These are phyloP conservation scores for Ivindomyrus marchei DNA, from an alignment of 2,113 vertebrate genomes.

Conservation along the genomic window DNA sequence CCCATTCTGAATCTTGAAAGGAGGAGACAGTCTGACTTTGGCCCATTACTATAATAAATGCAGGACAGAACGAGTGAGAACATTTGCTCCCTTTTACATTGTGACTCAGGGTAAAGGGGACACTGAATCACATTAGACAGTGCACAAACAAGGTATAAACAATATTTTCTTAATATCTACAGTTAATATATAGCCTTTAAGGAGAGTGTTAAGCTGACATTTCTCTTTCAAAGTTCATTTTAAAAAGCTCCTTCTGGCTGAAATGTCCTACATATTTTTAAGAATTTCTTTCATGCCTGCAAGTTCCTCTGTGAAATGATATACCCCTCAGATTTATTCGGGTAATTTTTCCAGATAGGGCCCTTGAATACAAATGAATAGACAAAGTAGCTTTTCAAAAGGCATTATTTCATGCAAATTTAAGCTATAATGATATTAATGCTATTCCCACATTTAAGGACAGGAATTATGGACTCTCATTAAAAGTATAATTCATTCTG, in stretches of 20 bases:
- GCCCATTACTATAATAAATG: background rate
- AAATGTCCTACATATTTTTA: constrained; percentile 22
- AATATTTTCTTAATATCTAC: background rate
- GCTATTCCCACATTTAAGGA: constrained; percentile 32
- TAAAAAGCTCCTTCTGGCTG: constrained; percentile 20
- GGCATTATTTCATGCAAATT: constrained; percentile 39
- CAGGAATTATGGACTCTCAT: constrained; percentile 18
- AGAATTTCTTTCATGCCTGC: constrained; percentile 30
- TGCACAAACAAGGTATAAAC: background rate
- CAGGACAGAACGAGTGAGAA: background rate
- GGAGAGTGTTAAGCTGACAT: constrained; percentile 18
- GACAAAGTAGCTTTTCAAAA: constrained; percentile 22
- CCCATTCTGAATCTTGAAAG: background rate
- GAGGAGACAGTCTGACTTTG: background rate
- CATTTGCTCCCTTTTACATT: background rate
- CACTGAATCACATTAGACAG: background rate
- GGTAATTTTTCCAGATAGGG: constrained; percentile 28
- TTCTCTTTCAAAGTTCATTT: constrained; percentile 19
- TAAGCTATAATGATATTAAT: constrained; percentile 35
- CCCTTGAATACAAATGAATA: constrained; percentile 34
- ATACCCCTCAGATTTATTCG: constrained; percentile 33
- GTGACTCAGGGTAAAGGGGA: background rate
- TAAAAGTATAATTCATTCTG: constrained; percentile 19
- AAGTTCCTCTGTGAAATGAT: constrained; percentile 28
- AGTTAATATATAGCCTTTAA: background rate